phyloP scores from a whole-genome alignment of 2,888 invertebrate genomes.

The Cantharis nigra region DNA sequence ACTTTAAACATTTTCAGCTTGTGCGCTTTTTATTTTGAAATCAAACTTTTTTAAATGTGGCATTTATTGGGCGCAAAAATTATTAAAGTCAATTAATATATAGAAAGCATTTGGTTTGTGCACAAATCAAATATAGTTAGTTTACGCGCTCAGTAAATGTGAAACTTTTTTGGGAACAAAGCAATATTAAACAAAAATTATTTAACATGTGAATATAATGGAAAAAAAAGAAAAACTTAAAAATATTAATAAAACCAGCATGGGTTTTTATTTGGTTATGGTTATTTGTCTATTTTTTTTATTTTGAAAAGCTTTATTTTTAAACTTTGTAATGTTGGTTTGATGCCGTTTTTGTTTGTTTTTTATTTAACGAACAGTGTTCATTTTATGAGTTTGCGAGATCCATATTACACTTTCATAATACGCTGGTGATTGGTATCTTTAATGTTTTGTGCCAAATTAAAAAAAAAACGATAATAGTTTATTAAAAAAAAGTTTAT shows the following conservation, averaged over 20 bases:
- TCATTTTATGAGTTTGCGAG: background rate
- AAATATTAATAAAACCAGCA: conserved; percentile 8
- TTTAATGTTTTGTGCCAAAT: background rate
- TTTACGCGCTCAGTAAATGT: conserved; percentile 7
- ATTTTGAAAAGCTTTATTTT: background rate
- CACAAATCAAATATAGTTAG: background rate
- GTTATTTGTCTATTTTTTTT: background rate
- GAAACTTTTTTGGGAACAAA: conserved; percentile 9
- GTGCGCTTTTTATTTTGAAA: conserved; percentile 65
- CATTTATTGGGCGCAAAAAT: conserved; percentile 26
- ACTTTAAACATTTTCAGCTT: conserved; percentile 81
- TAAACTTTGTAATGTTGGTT: background rate
- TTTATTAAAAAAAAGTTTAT: background rate
- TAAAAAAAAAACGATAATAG: background rate
- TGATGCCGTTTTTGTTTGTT: background rate
- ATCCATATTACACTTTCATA: background rate
- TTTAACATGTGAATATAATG: background rate
- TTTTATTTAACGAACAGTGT: background rate
- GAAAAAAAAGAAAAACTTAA: background rate
- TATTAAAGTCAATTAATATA: background rate
- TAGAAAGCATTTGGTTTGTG: background rate
- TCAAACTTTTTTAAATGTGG: conserved; percentile 8
- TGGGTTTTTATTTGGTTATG: background rate
- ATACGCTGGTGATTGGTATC: background rate
- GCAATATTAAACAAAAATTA: background rate